These are phyloP conservation scores for Bruchidius siliquastri DNA, from an alignment of 2,888 invertebrate species.

Conservation along the genomic window DNA sequence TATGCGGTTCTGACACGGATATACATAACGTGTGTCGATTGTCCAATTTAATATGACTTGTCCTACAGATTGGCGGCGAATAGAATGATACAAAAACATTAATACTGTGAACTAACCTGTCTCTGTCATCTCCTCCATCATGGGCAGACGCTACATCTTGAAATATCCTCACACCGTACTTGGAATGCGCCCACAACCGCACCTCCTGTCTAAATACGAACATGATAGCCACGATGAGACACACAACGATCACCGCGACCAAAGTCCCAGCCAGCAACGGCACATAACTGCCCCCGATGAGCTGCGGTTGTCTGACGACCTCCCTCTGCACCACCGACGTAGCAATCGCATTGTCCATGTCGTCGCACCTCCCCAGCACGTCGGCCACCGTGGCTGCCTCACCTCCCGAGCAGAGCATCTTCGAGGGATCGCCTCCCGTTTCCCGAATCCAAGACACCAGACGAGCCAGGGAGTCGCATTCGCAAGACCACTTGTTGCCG, in stretches of 20 bases:
- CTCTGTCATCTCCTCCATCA: constrained; percentile 46
- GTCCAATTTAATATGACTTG: too few relatives aligned
- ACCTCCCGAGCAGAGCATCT: constrained; percentile 63
- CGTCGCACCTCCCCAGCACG: constrained; percentile 58
- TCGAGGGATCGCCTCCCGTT: constrained; percentile 63
- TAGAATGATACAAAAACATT: too few relatives aligned
- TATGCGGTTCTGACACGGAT: too few relatives aligned
- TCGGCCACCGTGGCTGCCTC: constrained; percentile 49
- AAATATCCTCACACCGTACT: constrained; percentile 71
- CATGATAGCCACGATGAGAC: constrained; percentile 63
- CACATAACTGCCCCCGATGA: constrained; percentile 65
- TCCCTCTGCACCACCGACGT: constrained; percentile 51
- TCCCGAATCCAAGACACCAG: constrained; percentile 67
- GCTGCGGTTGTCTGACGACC: constrained; percentile 58
- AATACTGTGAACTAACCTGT: constrained; percentile 48
- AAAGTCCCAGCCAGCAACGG: constrained; percentile 69
- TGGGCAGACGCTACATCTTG: constrained; percentile 56
- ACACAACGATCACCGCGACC: constrained; percentile 64
- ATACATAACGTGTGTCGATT: too few relatives aligned
- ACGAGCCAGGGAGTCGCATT: constrained; percentile 66
- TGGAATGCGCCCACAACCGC: constrained; percentile 73
- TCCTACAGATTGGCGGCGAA: too few relatives aligned
- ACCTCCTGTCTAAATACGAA: constrained; percentile 75
- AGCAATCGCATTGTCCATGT: constrained; percentile 64
- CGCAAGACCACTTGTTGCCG: constrained; percentile 81